Percentiles rank a stretch among this genome's conserved stretches.
Conservation (phyloP, 23 tunicate species). For the Halocynthia aurantium region DNA sequence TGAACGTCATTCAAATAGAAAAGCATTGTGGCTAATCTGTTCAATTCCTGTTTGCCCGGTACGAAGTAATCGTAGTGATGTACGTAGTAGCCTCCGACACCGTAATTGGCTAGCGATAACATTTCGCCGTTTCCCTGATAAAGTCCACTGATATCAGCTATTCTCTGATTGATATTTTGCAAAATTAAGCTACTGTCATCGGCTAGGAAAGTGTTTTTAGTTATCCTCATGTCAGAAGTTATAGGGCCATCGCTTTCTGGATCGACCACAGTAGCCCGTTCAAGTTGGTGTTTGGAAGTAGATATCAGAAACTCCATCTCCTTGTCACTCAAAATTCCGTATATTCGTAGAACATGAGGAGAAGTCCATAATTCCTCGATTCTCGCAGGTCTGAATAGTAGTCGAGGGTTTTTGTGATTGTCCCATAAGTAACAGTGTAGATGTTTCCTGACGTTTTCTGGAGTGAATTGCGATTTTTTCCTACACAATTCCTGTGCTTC, state of each 20-base stretch:
- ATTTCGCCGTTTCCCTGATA: background rate
- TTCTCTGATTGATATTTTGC: background rate
- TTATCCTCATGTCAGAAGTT: background rate
- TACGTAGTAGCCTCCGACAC: slow-evolving; percentile 10
- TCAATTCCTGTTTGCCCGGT: background rate
- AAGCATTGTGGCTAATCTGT: slow-evolving; percentile 23
- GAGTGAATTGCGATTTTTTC: background rate
- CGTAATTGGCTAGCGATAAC: slow-evolving; percentile 14
- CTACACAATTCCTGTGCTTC: background rate
- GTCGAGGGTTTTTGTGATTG: slow-evolving; percentile 1
- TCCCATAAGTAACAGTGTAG: slow-evolving; percentile 11
- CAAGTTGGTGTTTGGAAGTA: background rate
- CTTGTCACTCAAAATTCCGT: background rate
- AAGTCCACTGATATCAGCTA: background rate
- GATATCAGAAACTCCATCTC: background rate
- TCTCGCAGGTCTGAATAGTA: background rate
- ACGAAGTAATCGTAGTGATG: slow-evolving; percentile 1
- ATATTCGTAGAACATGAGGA: background rate
- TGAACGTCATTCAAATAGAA: slow-evolving; percentile 14
- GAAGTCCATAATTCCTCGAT: background rate
- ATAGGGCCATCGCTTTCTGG: background rate
- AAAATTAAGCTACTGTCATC: background rate
- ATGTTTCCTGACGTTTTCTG: background rate
- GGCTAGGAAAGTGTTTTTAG: background rate
- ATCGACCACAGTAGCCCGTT: background rate